Evolutionary conservation across 2,797 vertebrate genomes (phyloP).

Genomic region (Enteromius anoplus): DNA sequence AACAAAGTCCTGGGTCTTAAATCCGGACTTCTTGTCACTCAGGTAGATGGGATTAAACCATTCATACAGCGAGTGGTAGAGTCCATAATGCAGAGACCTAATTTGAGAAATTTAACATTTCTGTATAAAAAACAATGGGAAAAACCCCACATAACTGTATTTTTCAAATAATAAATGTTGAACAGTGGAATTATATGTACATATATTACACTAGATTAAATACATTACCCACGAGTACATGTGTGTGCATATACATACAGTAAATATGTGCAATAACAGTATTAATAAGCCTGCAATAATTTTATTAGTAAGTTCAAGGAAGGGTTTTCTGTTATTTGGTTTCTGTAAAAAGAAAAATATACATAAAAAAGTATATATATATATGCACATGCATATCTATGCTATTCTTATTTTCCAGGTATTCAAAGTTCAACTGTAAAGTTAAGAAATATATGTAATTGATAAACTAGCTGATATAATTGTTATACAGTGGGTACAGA

Average conservation of each 20-base stretch:
- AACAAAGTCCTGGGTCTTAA: constrained; percentile 88
- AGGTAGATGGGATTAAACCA: constrained; percentile 95
- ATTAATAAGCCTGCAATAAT: no score
- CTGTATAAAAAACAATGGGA: no score
- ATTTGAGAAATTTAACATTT: background rate
- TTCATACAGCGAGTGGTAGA: constrained; percentile 91
- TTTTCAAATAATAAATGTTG: background rate
- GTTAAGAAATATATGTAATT: background rate
- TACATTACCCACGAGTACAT: no score
- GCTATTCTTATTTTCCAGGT: no score
- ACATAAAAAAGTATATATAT: no score
- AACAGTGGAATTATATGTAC: background rate
- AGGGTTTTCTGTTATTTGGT: background rate
- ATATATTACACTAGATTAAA: background rate
- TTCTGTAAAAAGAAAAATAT: no score
- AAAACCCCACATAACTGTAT: background rate
- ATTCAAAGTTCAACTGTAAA: background rate
- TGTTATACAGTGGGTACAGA: background rate
- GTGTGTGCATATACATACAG: background rate
- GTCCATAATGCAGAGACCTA: constrained; percentile 88
- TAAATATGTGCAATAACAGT: no score
- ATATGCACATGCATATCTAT: no score
- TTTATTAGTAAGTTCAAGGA: no score
- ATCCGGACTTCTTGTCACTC: constrained; percentile 83
- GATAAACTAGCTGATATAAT: background rate